phyloP scores from a whole-genome alignment of 2,113 vertebrate genomes.

The Sterrhoptilus dennistouni region DNA sequence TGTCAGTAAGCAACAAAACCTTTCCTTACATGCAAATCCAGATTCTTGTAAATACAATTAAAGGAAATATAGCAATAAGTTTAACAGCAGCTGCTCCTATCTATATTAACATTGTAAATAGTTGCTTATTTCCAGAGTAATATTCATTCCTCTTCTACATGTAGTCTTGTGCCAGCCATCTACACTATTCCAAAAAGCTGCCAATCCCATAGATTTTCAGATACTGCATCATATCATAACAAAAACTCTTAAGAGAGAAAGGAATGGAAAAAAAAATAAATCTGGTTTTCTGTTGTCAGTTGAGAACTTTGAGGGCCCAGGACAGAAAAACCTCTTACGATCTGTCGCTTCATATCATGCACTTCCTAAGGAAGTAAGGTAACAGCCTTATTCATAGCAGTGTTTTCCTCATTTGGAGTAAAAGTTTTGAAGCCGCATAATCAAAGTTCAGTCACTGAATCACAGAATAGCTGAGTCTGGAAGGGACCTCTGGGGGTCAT shows the following conservation, averaged over 20 bases:
- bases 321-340: not conserved
- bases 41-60: conserved; percentile 6
- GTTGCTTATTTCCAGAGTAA: not conserved
- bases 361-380: not conserved
- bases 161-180: not conserved
- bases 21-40: conserved; percentile 10
- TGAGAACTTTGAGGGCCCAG: not conserved
- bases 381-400: not conserved
- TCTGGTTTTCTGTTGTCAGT: not conserved
- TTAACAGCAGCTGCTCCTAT: not conserved
- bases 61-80: not conserved
- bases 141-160: not conserved
- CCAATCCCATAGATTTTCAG: not conserved
- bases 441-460: not conserved
- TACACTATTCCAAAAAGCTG: not conserved
- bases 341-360: fast-evolving
- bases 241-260: not conserved
- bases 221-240: not conserved
- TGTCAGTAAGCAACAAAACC: not conserved
- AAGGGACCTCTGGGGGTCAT: not conserved
- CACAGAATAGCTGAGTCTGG: not conserved
- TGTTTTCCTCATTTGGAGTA: not conserved
- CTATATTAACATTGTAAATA: not conserved
- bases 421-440: not conserved
- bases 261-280: not conserved